Percentiles rank a stretch among this genome's conserved stretches.
phyloP scores from a whole-genome alignment of 2,888 invertebrate species.

The Empis stercorea region DNA sequence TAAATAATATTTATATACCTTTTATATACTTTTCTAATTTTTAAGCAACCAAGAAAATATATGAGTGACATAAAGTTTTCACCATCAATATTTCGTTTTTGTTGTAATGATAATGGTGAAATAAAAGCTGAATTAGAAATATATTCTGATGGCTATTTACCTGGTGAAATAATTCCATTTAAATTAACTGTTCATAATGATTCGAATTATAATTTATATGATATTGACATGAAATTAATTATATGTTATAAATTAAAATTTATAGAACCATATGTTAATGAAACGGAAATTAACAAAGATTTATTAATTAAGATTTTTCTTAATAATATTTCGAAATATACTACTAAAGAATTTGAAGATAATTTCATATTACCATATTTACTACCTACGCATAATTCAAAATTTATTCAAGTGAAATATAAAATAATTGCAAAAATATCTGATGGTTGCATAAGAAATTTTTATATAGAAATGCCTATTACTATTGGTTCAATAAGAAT shows the following conservation, averaged over 20 bases:
- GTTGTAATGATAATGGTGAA: neutral
- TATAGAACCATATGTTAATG: neutral
- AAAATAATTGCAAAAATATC: constrained; percentile 14
- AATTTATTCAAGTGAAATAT: constrained; percentile 27
- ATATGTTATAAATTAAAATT: neutral
- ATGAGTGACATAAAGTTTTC: no score
- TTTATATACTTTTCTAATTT: no score
- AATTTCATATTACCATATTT: no score
- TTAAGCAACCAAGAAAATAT: neutral
- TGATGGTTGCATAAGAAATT: constrained; percentile 13
- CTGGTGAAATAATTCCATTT: constrained; percentile 11
- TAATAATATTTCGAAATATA: no score
- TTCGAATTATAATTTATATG: neutral
- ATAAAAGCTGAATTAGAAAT: constrained; percentile 8
- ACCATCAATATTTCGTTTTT: neutral
- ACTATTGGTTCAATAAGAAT: constrained; percentile 32
- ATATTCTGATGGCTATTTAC: constrained; percentile 12
- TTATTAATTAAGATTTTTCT: no score
- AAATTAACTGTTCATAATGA: neutral
- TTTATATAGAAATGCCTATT: constrained; percentile 22
- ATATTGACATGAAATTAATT: neutral
- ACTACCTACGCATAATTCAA: constrained; percentile 26
- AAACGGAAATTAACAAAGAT: no score
- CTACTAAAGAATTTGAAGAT: no score
- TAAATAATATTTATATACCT: no score